phyloP scores from a whole-genome alignment of 2,113 vertebrate genomes.

The Paramisgurnus dabryanus region DNA sequence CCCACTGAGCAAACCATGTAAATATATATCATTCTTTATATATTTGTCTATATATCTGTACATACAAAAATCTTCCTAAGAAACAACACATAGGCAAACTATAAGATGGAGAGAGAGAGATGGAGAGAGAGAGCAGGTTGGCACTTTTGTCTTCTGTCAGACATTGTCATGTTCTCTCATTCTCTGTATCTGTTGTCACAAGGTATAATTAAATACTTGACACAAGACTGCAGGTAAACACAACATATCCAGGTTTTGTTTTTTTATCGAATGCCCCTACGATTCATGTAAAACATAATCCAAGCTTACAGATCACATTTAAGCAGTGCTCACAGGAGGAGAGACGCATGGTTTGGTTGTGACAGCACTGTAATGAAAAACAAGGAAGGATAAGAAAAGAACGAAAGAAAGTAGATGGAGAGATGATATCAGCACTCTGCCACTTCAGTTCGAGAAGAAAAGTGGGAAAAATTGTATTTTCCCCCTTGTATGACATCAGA shows the following conservation, averaged over 20 bases:
- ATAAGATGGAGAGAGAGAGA: constrained; percentile 28
- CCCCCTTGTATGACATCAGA: constrained; percentile 7
- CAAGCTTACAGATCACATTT: constrained; percentile 37
- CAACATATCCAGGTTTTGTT: constrained; percentile 61
- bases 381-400: constrained; percentile 19
- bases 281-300: constrained; percentile 46
- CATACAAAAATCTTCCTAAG: constrained; percentile 70
- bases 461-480: constrained; percentile 16
- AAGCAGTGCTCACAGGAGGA: constrained; percentile 30
- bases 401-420: constrained; percentile 25
- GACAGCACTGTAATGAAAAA: constrained; percentile 23
- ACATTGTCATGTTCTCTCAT: neutral
- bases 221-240: constrained; percentile 76
- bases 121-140: constrained; percentile 68
- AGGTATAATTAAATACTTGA: constrained; percentile 69
- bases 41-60: constrained; percentile 76
- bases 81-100: constrained; percentile 51
- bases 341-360: constrained; percentile 15
- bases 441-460: constrained; percentile 36
- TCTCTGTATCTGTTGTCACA: constrained; percentile 31
- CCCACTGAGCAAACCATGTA: constrained; percentile 70
- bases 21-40: constrained; percentile 75
- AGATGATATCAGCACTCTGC: constrained; percentile 35
- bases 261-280: constrained; percentile 40
- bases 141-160: constrained; percentile 64